phyloP scores from a whole-genome alignment of 2,888 invertebrate species.

The Euproctis similis region DNA sequence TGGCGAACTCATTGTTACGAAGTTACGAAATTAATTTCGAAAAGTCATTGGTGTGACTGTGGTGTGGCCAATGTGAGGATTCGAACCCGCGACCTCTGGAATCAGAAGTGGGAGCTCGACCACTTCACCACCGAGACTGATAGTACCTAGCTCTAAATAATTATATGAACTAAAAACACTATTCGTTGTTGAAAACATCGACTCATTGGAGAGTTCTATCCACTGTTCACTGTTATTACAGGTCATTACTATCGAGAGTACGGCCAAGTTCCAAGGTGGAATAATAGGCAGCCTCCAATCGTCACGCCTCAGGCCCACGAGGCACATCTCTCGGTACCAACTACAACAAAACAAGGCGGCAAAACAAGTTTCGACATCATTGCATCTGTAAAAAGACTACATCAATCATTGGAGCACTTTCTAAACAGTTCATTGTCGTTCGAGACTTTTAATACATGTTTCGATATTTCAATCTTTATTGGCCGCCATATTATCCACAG shows the following conservation, averaged over 20 bases:
- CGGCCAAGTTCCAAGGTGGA: conserved; percentile 14
- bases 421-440: conserved; percentile 51
- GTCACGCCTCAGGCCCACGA: conserved; percentile 33
- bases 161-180: no score
- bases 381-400: conserved; percentile 45
- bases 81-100: no score
- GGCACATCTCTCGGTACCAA: conserved; percentile 15
- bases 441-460: conserved; percentile 21
- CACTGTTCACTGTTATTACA: not conserved
- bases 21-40: no score
- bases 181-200: no score
- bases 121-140: no score
- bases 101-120: no score
- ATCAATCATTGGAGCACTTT: conserved; percentile 62
- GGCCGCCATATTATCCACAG: no score
- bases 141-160: no score
- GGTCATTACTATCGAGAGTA: conserved; percentile 3
- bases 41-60: no score
- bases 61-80: no score
- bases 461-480: no score
- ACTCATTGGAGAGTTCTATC: conserved; percentile 2
- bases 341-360: conserved; percentile 22
- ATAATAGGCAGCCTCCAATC: conserved; percentile 31
- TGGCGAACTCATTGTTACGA: no score
- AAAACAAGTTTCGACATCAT: conserved; percentile 53